Conservation (phyloP, 1,140 invertebrate species). For the Meloidogyne floridensis region DNA sequence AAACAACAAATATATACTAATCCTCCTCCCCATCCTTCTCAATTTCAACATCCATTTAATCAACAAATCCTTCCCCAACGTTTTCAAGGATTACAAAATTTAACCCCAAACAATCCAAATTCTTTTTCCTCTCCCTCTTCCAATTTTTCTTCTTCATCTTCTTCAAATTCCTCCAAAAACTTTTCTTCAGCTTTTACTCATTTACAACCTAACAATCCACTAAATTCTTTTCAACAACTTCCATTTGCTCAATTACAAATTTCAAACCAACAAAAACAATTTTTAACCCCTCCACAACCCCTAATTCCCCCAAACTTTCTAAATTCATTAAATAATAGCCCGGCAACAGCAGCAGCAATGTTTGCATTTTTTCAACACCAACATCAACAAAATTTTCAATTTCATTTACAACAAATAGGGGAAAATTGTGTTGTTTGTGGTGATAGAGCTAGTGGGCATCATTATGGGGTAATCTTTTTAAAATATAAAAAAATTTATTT, state of each 20-base stretch:
- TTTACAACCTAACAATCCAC: neutral
- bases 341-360: neutral
- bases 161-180: neutral
- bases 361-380: slow-evolving; percentile 23
- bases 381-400: slow-evolving; percentile 13
- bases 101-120: too few species aligned
- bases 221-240: neutral
- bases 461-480: slow-evolving; percentile 11
- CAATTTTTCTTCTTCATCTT: neutral
- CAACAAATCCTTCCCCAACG: neutral
- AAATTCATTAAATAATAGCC: neutral
- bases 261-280: neutral
- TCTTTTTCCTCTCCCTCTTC: neutral
- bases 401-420: neutral
- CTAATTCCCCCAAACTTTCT: slow-evolving; percentile 9
- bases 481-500: neutral
- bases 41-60: neutral
- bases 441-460: slow-evolving; percentile 32
- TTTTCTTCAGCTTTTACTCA: neutral
- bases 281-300: slow-evolving; percentile 2
- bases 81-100: neutral
- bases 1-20: neutral
- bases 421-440: slow-evolving; percentile 38
- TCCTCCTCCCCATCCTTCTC: neutral
- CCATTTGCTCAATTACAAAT: neutral